These are phyloP conservation scores for Lamellibrachia columna DNA, from an alignment of 2,888 invertebrate species.

Conservation along the genomic window DNA sequence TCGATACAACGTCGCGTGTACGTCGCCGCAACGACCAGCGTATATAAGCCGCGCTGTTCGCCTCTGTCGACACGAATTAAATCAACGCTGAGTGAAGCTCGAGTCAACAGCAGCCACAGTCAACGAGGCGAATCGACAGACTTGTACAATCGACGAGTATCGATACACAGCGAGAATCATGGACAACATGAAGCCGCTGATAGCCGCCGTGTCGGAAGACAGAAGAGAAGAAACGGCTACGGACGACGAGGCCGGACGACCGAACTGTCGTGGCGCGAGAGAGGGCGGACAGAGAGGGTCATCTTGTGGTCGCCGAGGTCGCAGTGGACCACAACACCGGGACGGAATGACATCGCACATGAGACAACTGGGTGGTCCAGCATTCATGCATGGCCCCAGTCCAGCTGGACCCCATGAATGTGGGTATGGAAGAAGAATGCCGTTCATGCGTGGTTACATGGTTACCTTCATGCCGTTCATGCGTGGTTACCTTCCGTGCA, in stretches of 20 bases:
- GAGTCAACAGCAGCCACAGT: neutral
- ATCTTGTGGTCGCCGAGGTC: neutral
- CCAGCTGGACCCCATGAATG: neutral
- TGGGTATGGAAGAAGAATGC: neutral
- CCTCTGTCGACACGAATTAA: neutral
- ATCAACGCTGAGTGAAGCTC: neutral
- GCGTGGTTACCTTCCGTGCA: too few relatives aligned
- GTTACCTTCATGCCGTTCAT: too few relatives aligned
- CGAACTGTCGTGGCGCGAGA: neutral
- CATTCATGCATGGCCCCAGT: neutral
- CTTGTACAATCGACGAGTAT: neutral
- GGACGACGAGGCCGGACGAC: constrained; percentile 12
- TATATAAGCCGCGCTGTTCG: neutral
- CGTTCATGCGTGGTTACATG: too few relatives aligned
- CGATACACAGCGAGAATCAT: constrained; percentile 8
- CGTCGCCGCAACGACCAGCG: neutral
- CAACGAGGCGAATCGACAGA: neutral
- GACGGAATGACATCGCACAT: neutral
- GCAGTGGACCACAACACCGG: neutral
- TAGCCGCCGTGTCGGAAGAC: neutral
- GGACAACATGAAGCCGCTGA: constrained; percentile 10
- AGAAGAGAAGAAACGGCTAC: neutral
- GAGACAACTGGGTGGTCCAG: neutral
- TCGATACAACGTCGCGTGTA: neutral
- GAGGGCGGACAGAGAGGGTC: neutral